Conservation (phyloP, 2,888 invertebrate genomes). For the Meiosimyza decipiens region DNA sequence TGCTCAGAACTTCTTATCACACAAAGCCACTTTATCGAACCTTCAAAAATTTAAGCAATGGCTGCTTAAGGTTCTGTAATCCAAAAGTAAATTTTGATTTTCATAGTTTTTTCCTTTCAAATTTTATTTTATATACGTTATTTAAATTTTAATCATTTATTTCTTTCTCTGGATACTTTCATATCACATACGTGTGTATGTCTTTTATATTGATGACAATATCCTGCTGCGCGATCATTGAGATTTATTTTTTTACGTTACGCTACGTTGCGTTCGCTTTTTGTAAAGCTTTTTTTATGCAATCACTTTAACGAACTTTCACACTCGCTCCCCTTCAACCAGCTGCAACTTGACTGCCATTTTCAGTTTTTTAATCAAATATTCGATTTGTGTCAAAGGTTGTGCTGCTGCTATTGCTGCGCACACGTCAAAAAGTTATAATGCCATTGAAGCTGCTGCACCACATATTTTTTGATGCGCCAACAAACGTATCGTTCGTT, state of each 20-base stretch:
- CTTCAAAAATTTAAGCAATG: too few relatives aligned
- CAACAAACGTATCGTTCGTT: not conserved
- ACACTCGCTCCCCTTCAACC: not conserved
- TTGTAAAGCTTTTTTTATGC: slow-evolving; percentile 11
- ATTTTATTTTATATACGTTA: too few relatives aligned
- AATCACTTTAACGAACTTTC: not conserved
- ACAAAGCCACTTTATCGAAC: too few relatives aligned
- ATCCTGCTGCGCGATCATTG: slow-evolving; percentile 5
- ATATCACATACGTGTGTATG: too few relatives aligned
- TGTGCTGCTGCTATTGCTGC: too few relatives aligned
- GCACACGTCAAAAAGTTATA: not conserved
- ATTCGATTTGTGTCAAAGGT: slow-evolving; percentile 12
- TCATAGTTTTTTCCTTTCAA: too few relatives aligned
- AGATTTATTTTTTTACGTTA: too few relatives aligned
- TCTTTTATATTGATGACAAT: slow-evolving; percentile 16
- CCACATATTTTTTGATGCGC: not conserved
- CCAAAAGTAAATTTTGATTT: too few relatives aligned
- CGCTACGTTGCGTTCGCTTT: not conserved
- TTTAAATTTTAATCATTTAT: too few relatives aligned
- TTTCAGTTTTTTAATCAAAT: slow-evolving; percentile 18
- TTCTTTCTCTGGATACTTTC: too few relatives aligned
- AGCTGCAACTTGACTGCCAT: not conserved
- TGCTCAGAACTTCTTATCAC: too few relatives aligned
- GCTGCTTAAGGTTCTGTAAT: too few relatives aligned
- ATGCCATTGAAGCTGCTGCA: not conserved